Conservation (phyloP, 2,797 vertebrate genomes). For the Manis pentadactyla region DNA sequence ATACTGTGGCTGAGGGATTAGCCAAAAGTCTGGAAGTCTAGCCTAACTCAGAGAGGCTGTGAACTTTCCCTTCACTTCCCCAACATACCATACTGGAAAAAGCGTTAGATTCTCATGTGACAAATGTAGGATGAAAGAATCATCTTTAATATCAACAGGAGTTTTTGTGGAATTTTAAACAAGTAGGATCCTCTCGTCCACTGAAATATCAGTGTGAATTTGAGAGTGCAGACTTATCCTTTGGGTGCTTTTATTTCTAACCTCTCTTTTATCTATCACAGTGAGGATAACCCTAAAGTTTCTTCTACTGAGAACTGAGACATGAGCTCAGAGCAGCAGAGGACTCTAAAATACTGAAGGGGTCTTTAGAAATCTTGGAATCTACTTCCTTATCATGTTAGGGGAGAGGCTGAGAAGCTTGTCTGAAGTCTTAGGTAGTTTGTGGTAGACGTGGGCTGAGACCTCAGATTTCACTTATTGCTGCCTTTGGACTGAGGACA, state of each 20-base stretch:
- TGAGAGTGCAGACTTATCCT: neutral
- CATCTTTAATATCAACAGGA: neutral
- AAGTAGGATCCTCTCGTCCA: neutral
- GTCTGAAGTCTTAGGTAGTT: neutral
- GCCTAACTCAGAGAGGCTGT: rapidly evolving
- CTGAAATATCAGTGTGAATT: neutral
- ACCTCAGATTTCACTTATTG: neutral
- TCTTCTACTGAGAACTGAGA: neutral
- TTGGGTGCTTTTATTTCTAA: neutral
- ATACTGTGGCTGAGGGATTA: neutral
- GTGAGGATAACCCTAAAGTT: neutral
- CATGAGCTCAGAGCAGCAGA: neutral
- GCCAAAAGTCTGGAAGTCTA: neutral
- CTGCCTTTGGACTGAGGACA: neutral
- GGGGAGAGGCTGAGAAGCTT: neutral
- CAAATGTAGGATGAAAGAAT: neutral
- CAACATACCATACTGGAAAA: slow-evolving; percentile 45
- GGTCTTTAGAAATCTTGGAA: neutral
- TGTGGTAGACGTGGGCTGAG: neutral
- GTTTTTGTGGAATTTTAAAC: neutral
- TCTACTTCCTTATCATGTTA: neutral
- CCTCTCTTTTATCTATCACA: neutral
- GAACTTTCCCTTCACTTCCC: slow-evolving; percentile 71
- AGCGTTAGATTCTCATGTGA: neutral
- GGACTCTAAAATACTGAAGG: neutral